Conservation (phyloP, 1,140 invertebrate genomes). For the Dendrolimus punctatus region DNA sequence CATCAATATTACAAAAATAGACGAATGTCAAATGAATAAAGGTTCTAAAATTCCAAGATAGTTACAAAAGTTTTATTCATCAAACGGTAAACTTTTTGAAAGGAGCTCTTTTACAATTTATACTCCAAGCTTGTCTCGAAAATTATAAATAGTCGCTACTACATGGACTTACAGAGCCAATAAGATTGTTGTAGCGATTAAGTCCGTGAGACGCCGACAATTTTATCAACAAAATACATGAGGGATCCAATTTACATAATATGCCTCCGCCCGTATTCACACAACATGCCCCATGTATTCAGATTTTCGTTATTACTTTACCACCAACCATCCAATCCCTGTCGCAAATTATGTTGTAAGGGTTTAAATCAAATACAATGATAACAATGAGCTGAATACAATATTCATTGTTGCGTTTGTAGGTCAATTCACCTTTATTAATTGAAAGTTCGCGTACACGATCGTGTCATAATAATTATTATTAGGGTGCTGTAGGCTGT, state of each 20-base stretch:
- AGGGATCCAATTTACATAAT: conserved; percentile 58
- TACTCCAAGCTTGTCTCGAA: too few relatives aligned
- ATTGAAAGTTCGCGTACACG: too few relatives aligned
- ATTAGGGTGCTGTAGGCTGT: too few relatives aligned
- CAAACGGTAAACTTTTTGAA: too few relatives aligned
- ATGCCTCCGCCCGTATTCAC: conserved; percentile 30
- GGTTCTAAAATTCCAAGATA: too few relatives aligned
- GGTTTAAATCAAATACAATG: conserved; percentile 34
- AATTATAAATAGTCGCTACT: too few relatives aligned
- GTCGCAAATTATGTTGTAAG: conserved; percentile 31
- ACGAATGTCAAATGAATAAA: too few relatives aligned
- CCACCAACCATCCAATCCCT: conserved; percentile 39
- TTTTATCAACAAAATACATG: conserved; percentile 58
- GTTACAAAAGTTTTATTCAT: too few relatives aligned
- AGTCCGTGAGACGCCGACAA: conserved; percentile 26
- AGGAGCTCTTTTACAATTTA: too few relatives aligned
- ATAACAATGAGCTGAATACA: conserved; percentile 38
- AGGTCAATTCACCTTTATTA: background rate
- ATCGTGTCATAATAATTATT: too few relatives aligned
- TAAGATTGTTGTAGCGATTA: background rate
- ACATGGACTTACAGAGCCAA: background rate
- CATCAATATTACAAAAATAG: too few relatives aligned
- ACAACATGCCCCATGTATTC: conserved; percentile 35
- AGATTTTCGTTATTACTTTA: conserved; percentile 58
- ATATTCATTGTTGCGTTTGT: conserved; percentile 31